Conservation (phyloP, 2,797 vertebrate species). For the Leuciscus waleckii region DNA sequence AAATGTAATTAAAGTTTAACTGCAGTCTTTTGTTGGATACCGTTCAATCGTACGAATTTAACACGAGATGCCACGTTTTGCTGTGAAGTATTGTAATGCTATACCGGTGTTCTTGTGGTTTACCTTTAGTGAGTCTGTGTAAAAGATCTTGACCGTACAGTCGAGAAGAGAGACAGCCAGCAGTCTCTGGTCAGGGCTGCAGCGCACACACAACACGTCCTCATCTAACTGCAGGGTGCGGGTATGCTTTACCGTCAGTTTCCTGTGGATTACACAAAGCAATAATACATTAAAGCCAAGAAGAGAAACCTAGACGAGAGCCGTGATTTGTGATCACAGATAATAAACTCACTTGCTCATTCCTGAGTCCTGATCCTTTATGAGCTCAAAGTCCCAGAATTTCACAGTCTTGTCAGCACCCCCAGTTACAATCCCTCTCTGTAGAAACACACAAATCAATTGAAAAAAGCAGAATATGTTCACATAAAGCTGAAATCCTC, state of each 20-base stretch:
- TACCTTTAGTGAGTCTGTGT: constrained; percentile 93
- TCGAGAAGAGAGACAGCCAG: constrained; percentile 92
- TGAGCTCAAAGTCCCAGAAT: constrained; percentile 98
- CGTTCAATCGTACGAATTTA: background rate
- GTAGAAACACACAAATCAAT: constrained; percentile 51
- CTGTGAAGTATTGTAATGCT: background rate
- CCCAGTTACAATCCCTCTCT: constrained; percentile 93
- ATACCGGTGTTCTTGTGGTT: background rate
- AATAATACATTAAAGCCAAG: constrained; percentile 13
- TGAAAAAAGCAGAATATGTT: background rate
- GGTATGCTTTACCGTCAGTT: constrained; percentile 87
- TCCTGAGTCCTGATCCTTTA: constrained; percentile 81
- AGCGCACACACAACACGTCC: constrained; percentile 90
- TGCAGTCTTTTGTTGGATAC: background rate
- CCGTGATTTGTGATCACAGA: background rate
- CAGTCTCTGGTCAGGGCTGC: constrained; percentile 88
- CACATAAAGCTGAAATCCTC: constrained; percentile 1
- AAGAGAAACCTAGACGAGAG: background rate
- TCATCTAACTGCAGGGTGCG: constrained; percentile 92
- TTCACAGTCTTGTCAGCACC: constrained; percentile 94
- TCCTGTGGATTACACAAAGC: constrained; percentile 64
- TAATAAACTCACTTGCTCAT: constrained; percentile 82
- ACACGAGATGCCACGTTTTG: background rate
- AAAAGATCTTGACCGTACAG: constrained; percentile 96
- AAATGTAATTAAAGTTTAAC: background rate